Evolutionary conservation across 2,888 invertebrate genomes (phyloP).

Genomic region (Metacarcinus magister): DNA sequence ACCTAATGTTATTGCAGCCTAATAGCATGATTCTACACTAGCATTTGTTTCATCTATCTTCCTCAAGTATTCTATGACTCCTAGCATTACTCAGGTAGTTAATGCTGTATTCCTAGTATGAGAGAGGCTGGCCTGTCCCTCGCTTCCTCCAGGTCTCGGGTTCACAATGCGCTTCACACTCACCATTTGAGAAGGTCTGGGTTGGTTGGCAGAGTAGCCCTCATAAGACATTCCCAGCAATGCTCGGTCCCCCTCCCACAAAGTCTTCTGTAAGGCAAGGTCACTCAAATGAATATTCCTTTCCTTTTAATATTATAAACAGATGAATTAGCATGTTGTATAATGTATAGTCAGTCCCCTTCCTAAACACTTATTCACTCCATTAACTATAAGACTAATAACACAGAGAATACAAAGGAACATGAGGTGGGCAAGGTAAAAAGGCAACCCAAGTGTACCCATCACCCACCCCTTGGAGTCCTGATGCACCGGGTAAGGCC

Average conservation of each 20-base stretch:
- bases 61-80: too few relatives aligned
- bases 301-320: not conserved
- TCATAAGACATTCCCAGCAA: constrained; percentile 73
- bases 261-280: constrained; percentile 61
- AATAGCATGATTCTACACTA: too few relatives aligned
- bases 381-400: not conserved
- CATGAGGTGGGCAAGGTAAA: not conserved
- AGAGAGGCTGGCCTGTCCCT: not conserved
- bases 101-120: not conserved
- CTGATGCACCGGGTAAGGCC: constrained; percentile 80
- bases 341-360: not conserved
- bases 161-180: constrained; percentile 50
- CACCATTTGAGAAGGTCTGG: constrained; percentile 75
- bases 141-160: not conserved
- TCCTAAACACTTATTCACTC: not conserved
- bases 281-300: not conserved
- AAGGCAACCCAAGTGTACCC: not conserved
- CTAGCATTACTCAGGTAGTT: too few relatives aligned
- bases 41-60: too few relatives aligned
- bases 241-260: constrained; percentile 74
- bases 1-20: not conserved
- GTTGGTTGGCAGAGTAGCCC: constrained; percentile 67
- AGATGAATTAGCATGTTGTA: not conserved
- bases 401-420: not conserved
- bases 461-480: constrained; percentile 80